These are phyloP conservation scores for Murina feae DNA, from an alignment of 2,113 vertebrate species.

Conservation along the genomic window DNA sequence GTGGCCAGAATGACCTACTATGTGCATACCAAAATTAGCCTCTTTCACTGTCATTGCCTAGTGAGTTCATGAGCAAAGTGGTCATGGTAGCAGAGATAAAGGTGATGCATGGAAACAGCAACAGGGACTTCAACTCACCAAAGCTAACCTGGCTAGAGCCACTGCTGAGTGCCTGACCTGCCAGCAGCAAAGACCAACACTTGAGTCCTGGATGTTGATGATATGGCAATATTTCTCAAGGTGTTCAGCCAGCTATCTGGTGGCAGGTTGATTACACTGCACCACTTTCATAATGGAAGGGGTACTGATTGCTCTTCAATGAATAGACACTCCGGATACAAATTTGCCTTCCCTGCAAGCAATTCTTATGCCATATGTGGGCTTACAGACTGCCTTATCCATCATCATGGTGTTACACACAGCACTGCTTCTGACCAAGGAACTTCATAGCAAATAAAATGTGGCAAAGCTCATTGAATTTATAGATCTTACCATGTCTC, in stretches of 20 bases:
- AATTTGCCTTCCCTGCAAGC: neutral
- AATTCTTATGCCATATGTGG: neutral
- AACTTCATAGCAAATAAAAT: neutral
- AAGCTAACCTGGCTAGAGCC: neutral
- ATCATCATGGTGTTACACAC: neutral
- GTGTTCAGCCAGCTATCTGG: neutral
- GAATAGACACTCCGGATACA: neutral
- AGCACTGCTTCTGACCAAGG: neutral
- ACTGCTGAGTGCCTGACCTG: neutral
- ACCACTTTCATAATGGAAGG: neutral
- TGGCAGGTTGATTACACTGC: neutral
- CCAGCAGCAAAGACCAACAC: neutral
- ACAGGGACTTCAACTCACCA: neutral
- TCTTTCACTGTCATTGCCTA: neutral
- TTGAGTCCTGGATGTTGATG: neutral
- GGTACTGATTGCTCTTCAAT: neutral
- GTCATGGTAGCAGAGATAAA: neutral
- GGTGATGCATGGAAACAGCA: neutral
- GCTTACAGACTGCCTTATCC: neutral
- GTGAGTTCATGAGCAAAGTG: neutral
- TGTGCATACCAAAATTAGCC: neutral
- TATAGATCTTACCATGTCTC: neutral
- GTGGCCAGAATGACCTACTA: neutral
- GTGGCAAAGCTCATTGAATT: neutral
- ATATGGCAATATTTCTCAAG: neutral